These are phyloP conservation scores for Acanthurus leucopareius DNA, from an alignment of 2,797 vertebrate species.

Conservation along the genomic window DNA sequence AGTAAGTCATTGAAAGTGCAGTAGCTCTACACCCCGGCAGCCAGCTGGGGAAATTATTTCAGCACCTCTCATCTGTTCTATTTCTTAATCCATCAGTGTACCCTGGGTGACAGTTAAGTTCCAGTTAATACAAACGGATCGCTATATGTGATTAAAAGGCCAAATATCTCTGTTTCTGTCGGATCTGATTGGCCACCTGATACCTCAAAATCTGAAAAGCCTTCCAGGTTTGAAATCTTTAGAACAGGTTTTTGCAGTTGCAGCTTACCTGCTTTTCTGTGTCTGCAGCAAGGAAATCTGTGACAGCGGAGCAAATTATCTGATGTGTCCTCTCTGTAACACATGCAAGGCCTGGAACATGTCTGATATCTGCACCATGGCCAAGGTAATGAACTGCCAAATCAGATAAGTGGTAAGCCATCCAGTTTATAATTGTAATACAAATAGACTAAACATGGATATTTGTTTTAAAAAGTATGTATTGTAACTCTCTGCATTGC, in stretches of 20 bases:
- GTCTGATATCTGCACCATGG: conserved; percentile 90
- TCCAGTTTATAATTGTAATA: neutral
- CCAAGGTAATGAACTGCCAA: conserved; percentile 78
- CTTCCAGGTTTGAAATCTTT: conserved; percentile 12
- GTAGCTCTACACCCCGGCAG: neutral
- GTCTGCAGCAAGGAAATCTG: conserved; percentile 87
- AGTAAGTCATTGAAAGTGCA: conserved; percentile 9
- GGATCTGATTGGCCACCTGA: neutral
- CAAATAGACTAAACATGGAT: neutral
- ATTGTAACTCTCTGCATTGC: conserved; percentile 33
- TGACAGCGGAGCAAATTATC: conserved; percentile 78
- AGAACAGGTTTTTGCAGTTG: conserved; percentile 7
- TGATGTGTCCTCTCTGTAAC: conserved; percentile 88
- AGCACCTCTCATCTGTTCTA: conserved; percentile 7
- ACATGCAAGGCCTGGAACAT: conserved; percentile 87
- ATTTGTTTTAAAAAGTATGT: neutral
- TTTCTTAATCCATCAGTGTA: conserved; percentile 11
- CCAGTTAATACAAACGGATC: neutral
- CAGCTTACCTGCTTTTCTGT: conserved; percentile 39
- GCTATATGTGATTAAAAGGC: neutral
- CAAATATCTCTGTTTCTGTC: neutral
- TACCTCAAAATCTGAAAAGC: conserved; percentile 13
- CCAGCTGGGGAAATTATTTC: conserved; percentile 2
- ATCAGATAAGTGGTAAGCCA: neutral
- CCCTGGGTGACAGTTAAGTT: neutral